These are phyloP conservation scores for Eupristina koningsbergeri DNA, from an alignment of 1,140 invertebrate genomes.

Conservation along the genomic window DNA sequence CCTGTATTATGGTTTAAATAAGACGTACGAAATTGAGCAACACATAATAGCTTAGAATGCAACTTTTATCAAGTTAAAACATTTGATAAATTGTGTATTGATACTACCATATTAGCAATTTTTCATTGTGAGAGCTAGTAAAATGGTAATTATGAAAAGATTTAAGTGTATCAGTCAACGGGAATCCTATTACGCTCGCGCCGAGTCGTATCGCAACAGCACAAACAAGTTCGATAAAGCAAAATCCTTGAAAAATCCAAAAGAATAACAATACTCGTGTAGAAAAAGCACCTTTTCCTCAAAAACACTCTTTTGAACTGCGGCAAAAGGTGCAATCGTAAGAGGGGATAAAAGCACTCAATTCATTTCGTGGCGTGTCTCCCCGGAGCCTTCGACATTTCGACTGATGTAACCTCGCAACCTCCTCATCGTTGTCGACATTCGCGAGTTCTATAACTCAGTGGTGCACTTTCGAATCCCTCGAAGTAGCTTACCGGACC, in stretches of 20 bases:
- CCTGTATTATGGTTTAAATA: neutral
- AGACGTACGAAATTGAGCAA: too few relatives aligned
- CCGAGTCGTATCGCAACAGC: too few relatives aligned
- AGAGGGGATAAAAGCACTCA: neutral
- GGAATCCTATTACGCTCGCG: too few relatives aligned
- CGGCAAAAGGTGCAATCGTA: neutral
- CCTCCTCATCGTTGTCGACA: conserved; percentile 1
- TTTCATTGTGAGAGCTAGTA: too few relatives aligned
- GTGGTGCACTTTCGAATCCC: conserved; percentile 7
- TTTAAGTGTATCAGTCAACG: too few relatives aligned
- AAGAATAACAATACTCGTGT: neutral
- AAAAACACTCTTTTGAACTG: neutral
- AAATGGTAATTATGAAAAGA: too few relatives aligned
- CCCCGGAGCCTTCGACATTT: neutral
- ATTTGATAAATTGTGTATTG: too few relatives aligned
- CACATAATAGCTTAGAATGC: too few relatives aligned
- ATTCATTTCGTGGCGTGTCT: conserved; percentile 14
- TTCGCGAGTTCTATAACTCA: conserved; percentile 16
- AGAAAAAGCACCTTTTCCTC: neutral
- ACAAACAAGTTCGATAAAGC: too few relatives aligned
- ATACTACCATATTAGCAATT: too few relatives aligned
- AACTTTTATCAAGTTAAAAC: too few relatives aligned
- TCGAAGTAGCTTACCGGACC: neutral
- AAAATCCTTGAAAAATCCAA: neutral
- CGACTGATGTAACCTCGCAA: neutral